These are phyloP conservation scores for Coryphaenoides rupestris DNA, from an alignment of 2,113 vertebrate species.

Conservation along the genomic window DNA sequence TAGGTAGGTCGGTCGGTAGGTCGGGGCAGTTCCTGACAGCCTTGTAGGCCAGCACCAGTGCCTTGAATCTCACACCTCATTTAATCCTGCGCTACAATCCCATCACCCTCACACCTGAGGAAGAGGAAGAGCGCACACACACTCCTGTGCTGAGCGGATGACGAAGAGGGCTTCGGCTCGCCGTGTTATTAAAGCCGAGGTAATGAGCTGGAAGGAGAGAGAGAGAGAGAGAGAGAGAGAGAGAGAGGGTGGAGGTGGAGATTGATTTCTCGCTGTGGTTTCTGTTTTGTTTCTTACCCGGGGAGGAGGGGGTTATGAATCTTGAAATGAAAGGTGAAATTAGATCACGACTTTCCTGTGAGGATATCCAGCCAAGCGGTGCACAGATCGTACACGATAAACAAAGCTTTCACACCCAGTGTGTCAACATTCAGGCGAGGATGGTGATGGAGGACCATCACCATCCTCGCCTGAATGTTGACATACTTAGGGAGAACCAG, in stretches of 20 bases:
- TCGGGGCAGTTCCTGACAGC: too few species aligned
- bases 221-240: constrained; percentile 27
- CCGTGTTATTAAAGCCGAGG: constrained; percentile 32
- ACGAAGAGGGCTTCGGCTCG: constrained; percentile 23
- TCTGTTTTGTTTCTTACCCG: constrained; percentile 5
- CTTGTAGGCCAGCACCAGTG: too few species aligned
- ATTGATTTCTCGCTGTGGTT: constrained; percentile 33
- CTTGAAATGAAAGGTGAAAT: constrained; percentile 40
- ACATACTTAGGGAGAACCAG: too few species aligned
- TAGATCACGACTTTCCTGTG: constrained; percentile 41
- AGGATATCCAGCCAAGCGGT: constrained; percentile 35
- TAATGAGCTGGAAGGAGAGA: constrained; percentile 38
- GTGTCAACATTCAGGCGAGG: too few species aligned
- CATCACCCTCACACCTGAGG: constrained; percentile 32
- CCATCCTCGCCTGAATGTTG: constrained; percentile 1
- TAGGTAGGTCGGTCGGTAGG: too few species aligned
- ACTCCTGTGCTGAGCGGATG: constrained; percentile 14
- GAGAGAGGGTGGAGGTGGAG: too few species aligned
- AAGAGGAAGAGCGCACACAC: constrained; percentile 13
- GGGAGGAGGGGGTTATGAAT: constrained; percentile 31
- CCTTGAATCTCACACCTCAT: too few species aligned
- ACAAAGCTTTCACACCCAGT: constrained; percentile 38
- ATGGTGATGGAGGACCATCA: too few species aligned
- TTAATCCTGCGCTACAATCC: constrained; percentile 11
- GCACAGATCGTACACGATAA: too few species aligned